Base-by-base conservation (phyloP, 2,797 vertebrate genomes). In the Notoglanidium macrostoma region DNA sequence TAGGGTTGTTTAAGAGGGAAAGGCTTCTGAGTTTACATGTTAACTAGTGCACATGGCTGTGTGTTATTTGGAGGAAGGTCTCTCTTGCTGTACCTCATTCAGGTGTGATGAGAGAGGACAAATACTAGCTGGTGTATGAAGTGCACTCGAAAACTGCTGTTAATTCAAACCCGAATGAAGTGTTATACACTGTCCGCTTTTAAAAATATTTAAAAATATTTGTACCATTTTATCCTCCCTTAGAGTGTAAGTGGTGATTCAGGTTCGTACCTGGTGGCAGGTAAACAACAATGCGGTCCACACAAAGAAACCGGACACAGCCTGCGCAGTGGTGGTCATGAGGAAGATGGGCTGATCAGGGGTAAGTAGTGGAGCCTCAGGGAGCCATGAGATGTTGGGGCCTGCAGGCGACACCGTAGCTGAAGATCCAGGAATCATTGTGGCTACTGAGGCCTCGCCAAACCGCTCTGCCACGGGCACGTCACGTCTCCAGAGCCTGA, bases 261-360 rank as follows among this genome's bases (percentile, higher is more conserved):
- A 61, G n/a, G 40, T n/a, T 44, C 54, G 86, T 96, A 99, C 98
- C 98, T 99, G 98, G 92, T 99, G 98, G 92, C 97, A 98, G 90
- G 98, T 99, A 94, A 99, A 95, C 81, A 99, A 96, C 92, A 99
- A 95, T 15, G 98, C 98, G 0, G 97, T 98, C 98, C 98, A 99
- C 46, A 99, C 98, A 29, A 99, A 99, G 94, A 99, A 97, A 88
- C 98, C 98, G 0, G 98, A 98, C 93, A 98, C 95, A 46, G 97
- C 97, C 94, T 99, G 98, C 0, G 98, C 96, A 0, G 97, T 96
- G 0, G 96, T 95, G 23, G 97, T 99, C 98, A 99, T 99, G 90
- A 99, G 96, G 91, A 99, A 99, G 91, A 97, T 95, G 0, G 98
- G 98, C 92, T 96, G 95, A 78, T 97, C 97, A 79, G 95, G 91